Conservation (phyloP, 2,888 invertebrate genomes). For the Tipula helvola region DNA sequence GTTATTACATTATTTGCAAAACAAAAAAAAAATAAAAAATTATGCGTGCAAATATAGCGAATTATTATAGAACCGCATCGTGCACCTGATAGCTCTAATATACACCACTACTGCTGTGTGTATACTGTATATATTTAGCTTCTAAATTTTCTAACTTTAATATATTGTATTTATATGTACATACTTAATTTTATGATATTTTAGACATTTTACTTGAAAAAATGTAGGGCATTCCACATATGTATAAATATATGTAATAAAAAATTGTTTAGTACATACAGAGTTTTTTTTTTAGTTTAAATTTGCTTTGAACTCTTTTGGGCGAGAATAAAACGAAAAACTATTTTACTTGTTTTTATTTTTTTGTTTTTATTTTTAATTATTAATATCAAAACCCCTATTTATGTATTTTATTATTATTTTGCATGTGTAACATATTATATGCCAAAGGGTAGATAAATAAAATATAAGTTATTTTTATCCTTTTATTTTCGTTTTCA, state of each 20-base stretch:
- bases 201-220: background rate
- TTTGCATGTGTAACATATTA: background rate
- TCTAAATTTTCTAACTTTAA: background rate
- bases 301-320: background rate
- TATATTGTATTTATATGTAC: background rate
- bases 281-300: background rate
- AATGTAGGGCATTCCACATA: background rate
- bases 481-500: background rate
- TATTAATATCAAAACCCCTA: background rate
- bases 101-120: background rate
- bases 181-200: background rate
- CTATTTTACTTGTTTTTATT: background rate
- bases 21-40: background rate
- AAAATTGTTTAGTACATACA: background rate
- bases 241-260: background rate
- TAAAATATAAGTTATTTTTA: background rate
- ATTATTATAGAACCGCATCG: background rate
- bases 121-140: background rate
- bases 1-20: background rate
- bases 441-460: conserved; percentile 4
- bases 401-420: background rate
- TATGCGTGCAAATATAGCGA: background rate
- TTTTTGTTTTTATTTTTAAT: background rate
- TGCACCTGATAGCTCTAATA: background rate
- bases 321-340: background rate